These are phyloP conservation scores for Nasonia longicornis DNA, from an alignment of 1,140 invertebrate species.

Conservation along the genomic window DNA sequence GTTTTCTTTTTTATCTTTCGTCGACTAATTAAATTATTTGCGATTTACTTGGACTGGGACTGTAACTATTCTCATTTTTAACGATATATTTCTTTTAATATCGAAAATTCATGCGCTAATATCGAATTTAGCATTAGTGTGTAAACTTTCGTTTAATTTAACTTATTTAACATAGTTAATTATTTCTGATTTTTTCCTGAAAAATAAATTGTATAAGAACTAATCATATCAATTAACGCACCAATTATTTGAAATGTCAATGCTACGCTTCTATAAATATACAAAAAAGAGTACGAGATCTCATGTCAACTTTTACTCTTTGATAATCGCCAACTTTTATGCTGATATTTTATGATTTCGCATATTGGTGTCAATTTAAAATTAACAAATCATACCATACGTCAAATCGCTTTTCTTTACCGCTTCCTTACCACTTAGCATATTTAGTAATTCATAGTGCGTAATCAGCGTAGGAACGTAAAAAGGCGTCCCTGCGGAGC, in stretches of 20 bases:
- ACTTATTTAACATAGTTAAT: slow-evolving; percentile 23
- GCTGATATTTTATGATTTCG: slow-evolving; percentile 22
- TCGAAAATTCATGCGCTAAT: slow-evolving; percentile 10
- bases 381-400: slow-evolving; percentile 9
- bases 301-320: slow-evolving; percentile 20
- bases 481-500: slow-evolving; percentile 36
- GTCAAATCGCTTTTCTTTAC: slow-evolving; percentile 20
- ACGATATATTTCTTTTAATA: slow-evolving; percentile 12
- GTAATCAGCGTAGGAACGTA: slow-evolving; percentile 46
- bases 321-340: slow-evolving; percentile 27
- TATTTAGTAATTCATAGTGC: slow-evolving; percentile 46
- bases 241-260: slow-evolving; percentile 18
- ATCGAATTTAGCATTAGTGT: slow-evolving; percentile 30
- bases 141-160: slow-evolving; percentile 6
- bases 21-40: background rate
- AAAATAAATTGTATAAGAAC: slow-evolving; percentile 21
- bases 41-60: slow-evolving; percentile 7
- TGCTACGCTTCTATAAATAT: slow-evolving; percentile 43
- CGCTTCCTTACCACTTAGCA: slow-evolving; percentile 15
- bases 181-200: background rate
- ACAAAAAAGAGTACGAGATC: slow-evolving; percentile 43
- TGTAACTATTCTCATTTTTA: background rate
- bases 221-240: slow-evolving; percentile 29
- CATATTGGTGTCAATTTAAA: background rate
- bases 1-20: background rate